phyloP scores from a whole-genome alignment of 2,113 vertebrate genomes.

The Dicerorhinus sumatrensis region DNA sequence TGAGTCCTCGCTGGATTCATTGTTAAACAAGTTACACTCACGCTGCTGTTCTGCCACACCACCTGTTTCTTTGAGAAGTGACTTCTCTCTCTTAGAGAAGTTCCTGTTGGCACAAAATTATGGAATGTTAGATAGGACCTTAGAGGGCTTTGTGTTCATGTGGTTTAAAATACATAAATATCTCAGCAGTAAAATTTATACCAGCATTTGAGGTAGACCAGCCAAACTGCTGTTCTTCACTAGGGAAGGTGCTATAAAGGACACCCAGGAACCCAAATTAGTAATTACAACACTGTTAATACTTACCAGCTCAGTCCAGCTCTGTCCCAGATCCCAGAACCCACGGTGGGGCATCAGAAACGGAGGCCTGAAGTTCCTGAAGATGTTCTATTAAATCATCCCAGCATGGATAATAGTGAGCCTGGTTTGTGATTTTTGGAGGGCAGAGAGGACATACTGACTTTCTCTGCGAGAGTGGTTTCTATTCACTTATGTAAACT shows the following conservation, averaged over 20 bases:
- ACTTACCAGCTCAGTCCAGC: not conserved
- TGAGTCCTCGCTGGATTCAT: not conserved
- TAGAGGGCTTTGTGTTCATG: not conserved
- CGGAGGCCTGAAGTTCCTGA: not conserved
- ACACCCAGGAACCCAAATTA: not conserved
- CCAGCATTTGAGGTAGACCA: not conserved
- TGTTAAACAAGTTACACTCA: not conserved
- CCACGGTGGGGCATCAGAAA: not conserved
- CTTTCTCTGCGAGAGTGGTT: not conserved
- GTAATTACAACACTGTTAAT: slow-evolving; percentile 3
- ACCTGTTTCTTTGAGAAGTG: slow-evolving; percentile 17
- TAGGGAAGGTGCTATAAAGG: not conserved
- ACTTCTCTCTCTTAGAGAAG: not conserved
- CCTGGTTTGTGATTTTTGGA: not conserved
- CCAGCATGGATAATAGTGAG: not conserved
- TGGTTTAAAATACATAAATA: not conserved
- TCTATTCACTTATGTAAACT: not conserved
- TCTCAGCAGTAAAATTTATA: not conserved
- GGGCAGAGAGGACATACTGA: not conserved
- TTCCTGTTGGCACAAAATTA: not conserved
- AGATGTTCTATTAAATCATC: slow-evolving; percentile 24
- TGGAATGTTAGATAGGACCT: not conserved
- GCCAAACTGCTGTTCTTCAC: not conserved
- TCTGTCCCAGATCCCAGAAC: slow-evolving; percentile 7
- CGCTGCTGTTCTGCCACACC: not conserved